A percentile compares a stretch with the other conserved stretches of the same genome.
These are phyloP conservation scores for Pteronura brasiliensis DNA, from an alignment of 2,113 vertebrate genomes.

Conservation along the genomic window DNA sequence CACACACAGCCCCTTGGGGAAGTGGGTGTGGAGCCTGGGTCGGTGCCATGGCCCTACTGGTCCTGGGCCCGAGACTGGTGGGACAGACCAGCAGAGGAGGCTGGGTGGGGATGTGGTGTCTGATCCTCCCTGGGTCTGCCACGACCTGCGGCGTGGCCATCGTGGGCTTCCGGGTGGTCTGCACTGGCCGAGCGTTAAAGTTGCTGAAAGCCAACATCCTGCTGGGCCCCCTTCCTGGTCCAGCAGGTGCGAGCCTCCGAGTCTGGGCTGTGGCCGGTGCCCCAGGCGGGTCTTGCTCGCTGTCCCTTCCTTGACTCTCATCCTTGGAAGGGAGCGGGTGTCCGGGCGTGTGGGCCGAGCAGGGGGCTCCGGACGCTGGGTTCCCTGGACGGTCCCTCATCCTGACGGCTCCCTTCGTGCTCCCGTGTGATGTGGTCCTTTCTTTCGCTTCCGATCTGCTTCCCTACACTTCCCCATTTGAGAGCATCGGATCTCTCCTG, in stretches of 20 bases:
- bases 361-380: fast-evolving
- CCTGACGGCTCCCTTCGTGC: not conserved
- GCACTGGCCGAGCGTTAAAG: not conserved
- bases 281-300: not conserved
- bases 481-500: not conserved
- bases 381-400: not conserved
- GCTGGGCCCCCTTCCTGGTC: not conserved
- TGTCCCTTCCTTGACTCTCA: not conserved
- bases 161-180: not conserved
- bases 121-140: too few species aligned
- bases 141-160: fast-evolving
- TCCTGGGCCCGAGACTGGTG: not conserved
- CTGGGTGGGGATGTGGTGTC: not conserved
- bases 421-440: not conserved
- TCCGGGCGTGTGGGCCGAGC: not conserved
- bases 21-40: not conserved
- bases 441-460: not conserved
- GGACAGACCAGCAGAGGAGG: not conserved
- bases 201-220: not conserved
- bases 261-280: not conserved
- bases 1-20: not conserved
- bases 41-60: not conserved
- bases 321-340: fast-evolving
- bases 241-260: too few species aligned
- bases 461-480: not conserved